A percentile compares a stretch with the other conserved stretches of the same genome.
Conservation (phyloP, 2,113 vertebrate species). For the Columba livia region DNA sequence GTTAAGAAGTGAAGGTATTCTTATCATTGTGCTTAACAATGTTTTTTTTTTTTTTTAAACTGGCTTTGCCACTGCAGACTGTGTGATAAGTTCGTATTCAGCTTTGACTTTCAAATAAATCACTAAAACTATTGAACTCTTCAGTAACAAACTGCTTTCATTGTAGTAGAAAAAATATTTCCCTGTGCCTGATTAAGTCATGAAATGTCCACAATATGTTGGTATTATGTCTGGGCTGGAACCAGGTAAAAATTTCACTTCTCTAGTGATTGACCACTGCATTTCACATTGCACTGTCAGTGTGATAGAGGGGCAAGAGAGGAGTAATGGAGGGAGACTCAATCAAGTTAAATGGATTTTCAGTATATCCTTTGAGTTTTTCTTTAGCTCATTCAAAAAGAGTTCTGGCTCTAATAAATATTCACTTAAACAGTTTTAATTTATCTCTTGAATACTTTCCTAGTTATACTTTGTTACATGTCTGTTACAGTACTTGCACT, state of each 20-base stretch:
- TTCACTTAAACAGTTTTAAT: not conserved
- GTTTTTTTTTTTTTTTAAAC: not conserved
- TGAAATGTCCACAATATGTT: not conserved
- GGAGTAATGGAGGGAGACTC: not conserved
- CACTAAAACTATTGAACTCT: not conserved
- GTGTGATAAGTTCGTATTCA: not conserved
- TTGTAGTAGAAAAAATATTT: not conserved
- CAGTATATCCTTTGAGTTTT: rapidly evolving
- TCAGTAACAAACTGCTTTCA: too few species aligned
- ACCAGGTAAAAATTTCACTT: not conserved
- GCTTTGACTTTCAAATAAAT: not conserved
- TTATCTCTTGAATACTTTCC: not conserved
- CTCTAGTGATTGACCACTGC: rapidly evolving
- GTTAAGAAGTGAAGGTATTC: not conserved
- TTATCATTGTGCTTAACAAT: not conserved
- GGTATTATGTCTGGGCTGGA: not conserved
- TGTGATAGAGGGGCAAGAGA: not conserved
- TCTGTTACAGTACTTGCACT: not conserved
- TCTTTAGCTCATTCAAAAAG: not conserved
- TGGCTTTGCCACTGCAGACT: not conserved
- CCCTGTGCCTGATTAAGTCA: not conserved
- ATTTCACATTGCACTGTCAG: rapidly evolving
- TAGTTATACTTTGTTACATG: rapidly evolving
- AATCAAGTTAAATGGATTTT: rapidly evolving
- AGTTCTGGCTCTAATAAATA: not conserved